Base-by-base conservation (phyloP, 1,140 invertebrate species). In the Epicauta chinensis region DNA sequence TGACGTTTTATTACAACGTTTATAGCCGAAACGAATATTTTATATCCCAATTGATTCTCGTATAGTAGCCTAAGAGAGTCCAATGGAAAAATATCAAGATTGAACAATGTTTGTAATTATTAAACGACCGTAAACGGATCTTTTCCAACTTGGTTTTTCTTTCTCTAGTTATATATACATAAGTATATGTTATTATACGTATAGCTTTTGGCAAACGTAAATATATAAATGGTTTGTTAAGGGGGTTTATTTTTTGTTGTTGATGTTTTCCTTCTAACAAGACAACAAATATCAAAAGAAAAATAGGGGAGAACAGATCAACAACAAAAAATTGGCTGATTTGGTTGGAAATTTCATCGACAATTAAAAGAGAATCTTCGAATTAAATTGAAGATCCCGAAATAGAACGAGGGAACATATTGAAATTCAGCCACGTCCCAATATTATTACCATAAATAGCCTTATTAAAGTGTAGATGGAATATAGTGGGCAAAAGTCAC, bases 101-200 rank as follows among this genome's bases (percentile, higher is more conserved):
- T n/a, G n/a, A n/a, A n/a, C n/a, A n/a, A 23, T 3, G 7, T 23
- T 23, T 23, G 23, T 23, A 23, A 23, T 23, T 23, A 23, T 5
- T 7, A 23, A 23, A 3, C 23, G 23, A 23, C 23, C 23, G 23
- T 23, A 23, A 5, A 23, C 7, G 7, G n/a, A n/a, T n/a, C 42
- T 11, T 40, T 12, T 40, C 38, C 11, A 40, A 40, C 15, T 40
- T 16, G 38, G 2, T 15, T 23, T 46, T 13, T 40, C 15, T 17
- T 40, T 15, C 38, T 52, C 10, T 53, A 51, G 53, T 57, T 57
- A 49, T 39, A 53, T 57, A 57, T 57, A 44, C 48, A n/a, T n/a
- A n/a, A n/a, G n/a, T n/a, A n/a, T n/a, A n/a, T n/a, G n/a, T n/a
- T n/a, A n/a, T n/a, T n/a, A n/a, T n/a, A n/a, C n/a, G n/a, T n/a